Conservation (phyloP, 1,140 invertebrate genomes). For the Drosophila setifemur region DNA sequence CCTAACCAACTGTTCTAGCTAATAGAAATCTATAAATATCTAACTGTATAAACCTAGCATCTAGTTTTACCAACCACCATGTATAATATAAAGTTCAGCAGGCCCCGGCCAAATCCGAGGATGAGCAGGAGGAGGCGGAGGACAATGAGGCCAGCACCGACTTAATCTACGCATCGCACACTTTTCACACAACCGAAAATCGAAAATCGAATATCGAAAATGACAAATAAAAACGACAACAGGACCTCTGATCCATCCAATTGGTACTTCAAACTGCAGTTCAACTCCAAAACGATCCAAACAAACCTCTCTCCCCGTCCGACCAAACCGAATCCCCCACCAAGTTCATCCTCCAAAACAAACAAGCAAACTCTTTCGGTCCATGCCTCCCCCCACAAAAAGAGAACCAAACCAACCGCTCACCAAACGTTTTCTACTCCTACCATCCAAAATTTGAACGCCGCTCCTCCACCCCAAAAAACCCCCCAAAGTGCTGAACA, state of each 20-base stretch:
- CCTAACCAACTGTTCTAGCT: slow-evolving; percentile 39
- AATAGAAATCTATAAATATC: slow-evolving; percentile 41
- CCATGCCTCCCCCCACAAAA: too few species aligned
- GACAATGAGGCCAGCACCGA: slow-evolving; percentile 30
- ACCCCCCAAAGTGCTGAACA: slow-evolving; percentile 44
- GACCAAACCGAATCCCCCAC: slow-evolving; percentile 7
- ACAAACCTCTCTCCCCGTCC: neutral
- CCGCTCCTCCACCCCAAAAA: slow-evolving; percentile 70
- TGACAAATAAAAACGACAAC: neutral
- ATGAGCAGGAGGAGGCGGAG: slow-evolving; percentile 41
- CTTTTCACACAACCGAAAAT: slow-evolving; percentile 30
- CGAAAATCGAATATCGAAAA: neutral
- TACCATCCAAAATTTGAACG: slow-evolving; percentile 78
- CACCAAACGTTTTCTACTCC: slow-evolving; percentile 61
- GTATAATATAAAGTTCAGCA: slow-evolving; percentile 37
- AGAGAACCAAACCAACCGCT: slow-evolving; percentile 25
- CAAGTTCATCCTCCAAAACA: slow-evolving; percentile 52
- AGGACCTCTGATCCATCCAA: slow-evolving; percentile 34
- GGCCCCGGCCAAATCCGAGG: slow-evolving; percentile 9
- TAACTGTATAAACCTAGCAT: slow-evolving; percentile 46
- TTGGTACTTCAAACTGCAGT: slow-evolving; percentile 54
- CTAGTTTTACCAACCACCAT: slow-evolving; percentile 24
- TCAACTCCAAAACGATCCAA: slow-evolving; percentile 41
- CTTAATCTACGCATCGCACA: slow-evolving; percentile 42
- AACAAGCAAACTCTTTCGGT: slow-evolving; percentile 25